Percentiles rank a stretch among this genome's conserved stretches.
Conservation (phyloP, 2,113 vertebrate species). For the Myrmecobius fasciatus region DNA sequence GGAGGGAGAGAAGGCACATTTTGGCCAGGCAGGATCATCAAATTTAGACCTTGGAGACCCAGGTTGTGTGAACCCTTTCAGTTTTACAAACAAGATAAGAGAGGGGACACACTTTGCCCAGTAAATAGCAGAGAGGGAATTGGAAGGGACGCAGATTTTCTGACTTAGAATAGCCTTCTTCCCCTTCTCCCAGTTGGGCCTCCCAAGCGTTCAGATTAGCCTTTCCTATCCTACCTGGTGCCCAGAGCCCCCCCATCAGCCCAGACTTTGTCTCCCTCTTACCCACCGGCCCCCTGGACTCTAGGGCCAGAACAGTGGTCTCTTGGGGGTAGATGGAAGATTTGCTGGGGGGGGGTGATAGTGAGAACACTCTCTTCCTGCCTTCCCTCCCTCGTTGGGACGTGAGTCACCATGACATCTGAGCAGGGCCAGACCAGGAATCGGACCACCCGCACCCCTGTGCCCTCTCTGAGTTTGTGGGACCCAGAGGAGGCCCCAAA, state of each 20-base stretch:
- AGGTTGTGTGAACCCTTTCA: neutral
- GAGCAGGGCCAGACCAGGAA: slow-evolving; percentile 57
- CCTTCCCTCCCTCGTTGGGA: neutral
- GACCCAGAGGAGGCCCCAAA: neutral
- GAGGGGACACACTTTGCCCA: neutral
- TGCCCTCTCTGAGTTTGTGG: neutral
- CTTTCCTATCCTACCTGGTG: neutral
- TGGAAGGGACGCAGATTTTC: neutral
- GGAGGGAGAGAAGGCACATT: slow-evolving; percentile 6
- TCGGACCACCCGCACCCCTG: slow-evolving; percentile 1
- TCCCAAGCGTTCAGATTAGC: neutral
- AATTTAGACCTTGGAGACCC: neutral
- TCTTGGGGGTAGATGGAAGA: neutral
- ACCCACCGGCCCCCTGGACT: too few relatives aligned
- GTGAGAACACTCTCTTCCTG: neutral
- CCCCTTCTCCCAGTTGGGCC: neutral
- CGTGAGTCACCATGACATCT: slow-evolving; percentile 53
- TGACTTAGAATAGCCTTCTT: neutral
- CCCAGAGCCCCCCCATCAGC: neutral
- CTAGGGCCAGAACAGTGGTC: neutral
- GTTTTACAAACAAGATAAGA: neutral
- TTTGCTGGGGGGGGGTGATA: neutral
- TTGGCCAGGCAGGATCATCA: neutral
- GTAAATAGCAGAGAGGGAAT: neutral
- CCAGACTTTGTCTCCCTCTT: neutral